phyloP scores from a whole-genome alignment of 2,113 vertebrate species.

The Seriola rivoliana region DNA sequence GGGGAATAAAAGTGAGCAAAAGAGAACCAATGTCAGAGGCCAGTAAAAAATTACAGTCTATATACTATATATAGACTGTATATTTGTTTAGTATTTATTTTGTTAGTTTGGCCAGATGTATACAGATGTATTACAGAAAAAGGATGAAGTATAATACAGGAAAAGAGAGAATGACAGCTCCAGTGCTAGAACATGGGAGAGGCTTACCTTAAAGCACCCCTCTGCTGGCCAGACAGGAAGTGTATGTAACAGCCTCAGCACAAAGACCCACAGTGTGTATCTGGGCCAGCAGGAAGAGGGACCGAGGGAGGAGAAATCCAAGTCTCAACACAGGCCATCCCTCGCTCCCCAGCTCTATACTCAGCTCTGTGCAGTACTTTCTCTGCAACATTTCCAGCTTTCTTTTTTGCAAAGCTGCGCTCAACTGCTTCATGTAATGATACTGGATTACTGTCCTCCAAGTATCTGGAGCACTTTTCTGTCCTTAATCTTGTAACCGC shows the following conservation, averaged over 20 bases:
- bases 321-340: slow-evolving; percentile 70
- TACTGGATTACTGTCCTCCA: slow-evolving; percentile 1
- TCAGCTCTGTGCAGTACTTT: slow-evolving; percentile 44
- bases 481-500: not conserved
- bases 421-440: not conserved
- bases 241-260: slow-evolving; percentile 71
- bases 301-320: slow-evolving; percentile 71
- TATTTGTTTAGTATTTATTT: no score
- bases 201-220: slow-evolving; percentile 78
- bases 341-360: slow-evolving; percentile 42
- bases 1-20: slow-evolving; percentile 33
- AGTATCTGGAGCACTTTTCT: not conserved
- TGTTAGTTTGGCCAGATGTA: not conserved
- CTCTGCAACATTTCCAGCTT: slow-evolving; percentile 22
- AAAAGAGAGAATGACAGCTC: slow-evolving; percentile 40
- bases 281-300: slow-evolving; percentile 78
- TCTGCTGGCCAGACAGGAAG: slow-evolving; percentile 76
- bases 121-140: not conserved
- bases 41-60: not conserved
- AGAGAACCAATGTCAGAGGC: slow-evolving; percentile 1
- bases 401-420: slow-evolving; percentile 22
- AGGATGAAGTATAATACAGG: not conserved
- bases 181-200: slow-evolving; percentile 46
- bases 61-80: no score
- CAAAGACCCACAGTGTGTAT: slow-evolving; percentile 79